These are phyloP conservation scores for Indri indri DNA, from an alignment of 2,113 vertebrate species.

Conservation along the genomic window DNA sequence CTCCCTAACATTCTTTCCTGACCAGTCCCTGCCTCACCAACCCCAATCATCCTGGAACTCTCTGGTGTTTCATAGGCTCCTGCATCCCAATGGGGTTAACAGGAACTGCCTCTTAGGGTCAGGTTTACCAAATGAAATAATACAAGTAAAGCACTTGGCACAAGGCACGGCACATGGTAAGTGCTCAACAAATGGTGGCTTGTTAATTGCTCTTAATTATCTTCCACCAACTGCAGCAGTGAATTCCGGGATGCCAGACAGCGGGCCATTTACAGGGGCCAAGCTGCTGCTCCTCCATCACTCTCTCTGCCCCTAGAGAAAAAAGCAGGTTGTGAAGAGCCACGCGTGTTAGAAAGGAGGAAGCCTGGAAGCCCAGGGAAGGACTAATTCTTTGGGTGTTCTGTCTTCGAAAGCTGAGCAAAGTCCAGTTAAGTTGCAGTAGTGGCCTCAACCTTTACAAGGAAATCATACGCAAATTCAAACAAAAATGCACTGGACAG, in stretches of 20 bases:
- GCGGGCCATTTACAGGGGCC: background rate
- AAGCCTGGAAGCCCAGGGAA: background rate
- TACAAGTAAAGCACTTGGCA: background rate
- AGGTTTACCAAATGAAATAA: background rate
- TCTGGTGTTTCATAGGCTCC: background rate
- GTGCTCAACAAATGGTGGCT: accelerated
- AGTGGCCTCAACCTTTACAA: background rate
- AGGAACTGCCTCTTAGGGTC: background rate
- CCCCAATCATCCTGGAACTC: background rate
- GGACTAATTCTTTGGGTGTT: background rate
- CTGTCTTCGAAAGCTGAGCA: background rate
- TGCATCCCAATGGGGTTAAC: background rate
- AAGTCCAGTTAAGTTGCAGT: background rate
- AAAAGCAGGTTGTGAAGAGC: background rate
- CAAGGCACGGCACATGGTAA: background rate
- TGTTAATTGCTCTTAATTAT: too few species aligned
- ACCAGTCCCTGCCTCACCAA: background rate
- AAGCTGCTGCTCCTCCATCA: background rate
- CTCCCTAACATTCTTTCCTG: background rate
- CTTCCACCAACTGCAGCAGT: background rate
- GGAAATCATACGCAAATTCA: background rate
- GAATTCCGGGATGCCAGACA: background rate
- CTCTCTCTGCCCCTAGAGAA: background rate
- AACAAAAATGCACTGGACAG: background rate
- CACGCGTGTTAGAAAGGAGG: background rate